Base-by-base conservation (phyloP, 2,797 vertebrate genomes). In the Sparidentex hasta region DNA sequence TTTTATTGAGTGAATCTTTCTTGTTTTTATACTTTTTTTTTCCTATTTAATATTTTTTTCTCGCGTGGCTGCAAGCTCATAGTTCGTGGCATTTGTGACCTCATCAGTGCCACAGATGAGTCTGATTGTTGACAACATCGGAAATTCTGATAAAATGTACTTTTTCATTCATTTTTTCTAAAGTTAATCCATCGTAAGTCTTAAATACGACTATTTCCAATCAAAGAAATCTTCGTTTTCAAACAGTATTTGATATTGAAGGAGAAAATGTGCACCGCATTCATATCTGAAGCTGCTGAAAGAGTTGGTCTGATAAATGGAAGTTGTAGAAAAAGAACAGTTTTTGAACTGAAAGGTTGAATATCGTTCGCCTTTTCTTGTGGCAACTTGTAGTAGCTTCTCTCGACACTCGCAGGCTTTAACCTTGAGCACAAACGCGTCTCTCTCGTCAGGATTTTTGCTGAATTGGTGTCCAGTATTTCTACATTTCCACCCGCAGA, bases 401-500 rank as follows among this genome's bases (percentile, higher is more conserved):
- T 9, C 21, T 29, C 47, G 7, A 7, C 27, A 57, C 29, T 62
- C 4, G 56, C 41, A n/a, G 2, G 20, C 25, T 41, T 47, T 12
- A 21, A 46, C 44, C 33, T 11, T 1, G 9, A 17, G 14, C 12
- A 56, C 21, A 41, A 18, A 7, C 43, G 56, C 48, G 4, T 58
- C 29, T 43, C 18, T 16, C 20, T 47, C n/a, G 6, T 41, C 3
- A 1, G 21, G 6, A 23, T 3, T 27, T 71, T 56, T 6, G 16
- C 46, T 47, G 20, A 61, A 61, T n/a, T 57, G 43, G 43, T 52
- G 20, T 23, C 17, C 20, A n/a, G 11, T 20, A 65, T 38, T 7
- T 20, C 16, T 16, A n/a, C 58, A 48, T 46, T 63, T 43, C 33
- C 64, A 47, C 78, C 65, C 64, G 20, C 13, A 14, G n/a, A 63